Conservation (phyloP, 1,140 invertebrate genomes). For the Limonius californicus region DNA sequence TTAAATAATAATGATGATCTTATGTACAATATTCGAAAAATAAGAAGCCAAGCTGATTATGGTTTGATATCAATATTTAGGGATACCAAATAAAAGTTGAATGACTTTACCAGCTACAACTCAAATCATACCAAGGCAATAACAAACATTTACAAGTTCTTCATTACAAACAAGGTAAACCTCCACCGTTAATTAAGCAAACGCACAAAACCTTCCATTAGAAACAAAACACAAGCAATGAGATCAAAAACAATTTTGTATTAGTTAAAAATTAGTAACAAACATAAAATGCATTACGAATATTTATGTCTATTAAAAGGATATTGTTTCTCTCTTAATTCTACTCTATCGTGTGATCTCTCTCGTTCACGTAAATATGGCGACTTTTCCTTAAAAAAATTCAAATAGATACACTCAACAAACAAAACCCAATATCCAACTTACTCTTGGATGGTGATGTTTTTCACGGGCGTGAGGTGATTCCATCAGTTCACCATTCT, state of each 20-base stretch:
- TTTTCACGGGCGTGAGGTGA: constrained; percentile 50
- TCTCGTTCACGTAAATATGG: constrained; percentile 60
- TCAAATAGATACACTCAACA: constrained; percentile 12
- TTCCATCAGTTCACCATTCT: constrained; percentile 56
- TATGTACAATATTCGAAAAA: too few species aligned
- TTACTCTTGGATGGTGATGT: constrained; percentile 55
- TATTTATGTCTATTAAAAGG: constrained; percentile 55
- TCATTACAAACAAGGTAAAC: not conserved
- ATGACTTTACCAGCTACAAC: too few species aligned
- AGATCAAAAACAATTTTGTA: not conserved
- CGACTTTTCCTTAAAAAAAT: constrained; percentile 64
- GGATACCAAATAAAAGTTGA: too few species aligned
- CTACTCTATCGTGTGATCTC: constrained; percentile 62
- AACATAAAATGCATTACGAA: constrained; percentile 11
- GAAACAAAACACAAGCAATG: constrained; percentile 16
- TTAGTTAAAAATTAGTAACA: constrained; percentile 13
- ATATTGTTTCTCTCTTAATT: constrained; percentile 75
- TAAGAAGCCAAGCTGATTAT: too few species aligned
- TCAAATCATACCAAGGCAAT: too few species aligned
- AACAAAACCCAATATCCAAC: constrained; percentile 29
- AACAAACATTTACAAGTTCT: not conserved
- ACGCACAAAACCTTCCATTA: not conserved
- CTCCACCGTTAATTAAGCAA: not conserved
- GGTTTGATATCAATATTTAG: too few species aligned
- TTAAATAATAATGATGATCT: too few species aligned